Base-by-base conservation (phyloP, 2,797 vertebrate genomes). In the Halcyon leucocephala region DNA sequence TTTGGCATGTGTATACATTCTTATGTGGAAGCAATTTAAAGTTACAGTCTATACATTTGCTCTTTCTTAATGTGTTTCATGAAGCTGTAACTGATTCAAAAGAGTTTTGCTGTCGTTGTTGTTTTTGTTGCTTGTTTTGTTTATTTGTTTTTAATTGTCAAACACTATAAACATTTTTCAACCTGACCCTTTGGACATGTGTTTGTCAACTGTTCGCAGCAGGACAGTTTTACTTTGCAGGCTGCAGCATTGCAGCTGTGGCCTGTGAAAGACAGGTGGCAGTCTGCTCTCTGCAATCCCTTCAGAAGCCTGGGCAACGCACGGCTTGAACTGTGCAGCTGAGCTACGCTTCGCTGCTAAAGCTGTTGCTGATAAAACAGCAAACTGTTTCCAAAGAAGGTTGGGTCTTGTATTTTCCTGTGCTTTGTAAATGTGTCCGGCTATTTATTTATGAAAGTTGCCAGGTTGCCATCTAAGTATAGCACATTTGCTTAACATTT, bases 261-360 rank as follows among this genome's bases (percentile, higher is more conserved):
- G 48, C 17, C 42, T 51, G 42, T 41, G 35, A n/a, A 70, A 92
- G 95, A n/a, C 82, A 96, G 97, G 95, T 95, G 96, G 92, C 93
- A 77, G 33, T 70, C 91, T 96, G 89, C 73, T 85, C 3, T 95
- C 91, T 96, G 60, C 77, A 41, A 78, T 94, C 46, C 70, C 12
- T 8, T 4, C 33, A 9, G 41, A 24, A n/a, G 41, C 66, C 65
- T 26, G 82, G 57, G 24, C 41, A 73, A 8, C 28, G 6, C 55
- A 6, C 54, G 12, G 91, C 58, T 31, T 4, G 8, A 29, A 10
- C 54, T 60, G 28, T 10, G 33, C 49, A 6, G 39, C 29, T 28
- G 41, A 93, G 64, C 24, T 62, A 10, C 15, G 6, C 33, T 54
- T 52, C 85, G 54, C 57, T n/a, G 6, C n/a, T 48, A 51, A 76